phyloP scores from a whole-genome alignment of 2,888 invertebrate genomes.

The Epirrhoe alternata region DNA sequence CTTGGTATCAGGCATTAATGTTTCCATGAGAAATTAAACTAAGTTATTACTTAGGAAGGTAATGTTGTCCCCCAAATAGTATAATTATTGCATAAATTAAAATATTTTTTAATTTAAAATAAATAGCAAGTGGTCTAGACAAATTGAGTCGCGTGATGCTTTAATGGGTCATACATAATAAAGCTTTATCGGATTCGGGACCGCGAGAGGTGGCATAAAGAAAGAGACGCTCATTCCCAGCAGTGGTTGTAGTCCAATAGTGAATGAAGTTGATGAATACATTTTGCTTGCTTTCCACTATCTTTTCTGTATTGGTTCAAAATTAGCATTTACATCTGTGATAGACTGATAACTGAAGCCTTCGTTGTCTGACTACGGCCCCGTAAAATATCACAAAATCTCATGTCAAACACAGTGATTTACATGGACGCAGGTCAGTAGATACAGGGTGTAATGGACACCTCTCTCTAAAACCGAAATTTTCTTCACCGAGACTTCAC shows the following conservation, averaged over 20 bases:
- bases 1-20: slow-evolving; percentile 9
- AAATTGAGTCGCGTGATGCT: too few relatives aligned
- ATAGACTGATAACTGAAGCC: slow-evolving; percentile 1
- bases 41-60: too few relatives aligned
- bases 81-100: too few relatives aligned
- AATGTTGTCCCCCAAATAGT: too few relatives aligned
- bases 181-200: too few relatives aligned
- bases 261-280: neutral
- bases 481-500: too few relatives aligned
- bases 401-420: slow-evolving; percentile 31
- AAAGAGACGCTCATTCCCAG: too few relatives aligned
- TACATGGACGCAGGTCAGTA: slow-evolving; percentile 34
- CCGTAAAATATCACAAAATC: slow-evolving; percentile 19
- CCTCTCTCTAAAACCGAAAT: neutral
- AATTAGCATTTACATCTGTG: neutral
- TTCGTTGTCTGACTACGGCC: slow-evolving; percentile 9
- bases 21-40: neutral
- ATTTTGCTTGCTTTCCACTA: neutral
- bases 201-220: too few relatives aligned
- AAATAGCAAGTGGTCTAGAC: too few relatives aligned
- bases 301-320: neutral
- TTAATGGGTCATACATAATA: too few relatives aligned
- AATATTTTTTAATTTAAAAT: too few relatives aligned
- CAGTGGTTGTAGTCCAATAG: too few relatives aligned
- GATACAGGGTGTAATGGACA: slow-evolving; percentile 1